Evolutionary conservation across 2,888 invertebrate genomes (phyloP).

Genomic region (Loripinus fragilis): DNA sequence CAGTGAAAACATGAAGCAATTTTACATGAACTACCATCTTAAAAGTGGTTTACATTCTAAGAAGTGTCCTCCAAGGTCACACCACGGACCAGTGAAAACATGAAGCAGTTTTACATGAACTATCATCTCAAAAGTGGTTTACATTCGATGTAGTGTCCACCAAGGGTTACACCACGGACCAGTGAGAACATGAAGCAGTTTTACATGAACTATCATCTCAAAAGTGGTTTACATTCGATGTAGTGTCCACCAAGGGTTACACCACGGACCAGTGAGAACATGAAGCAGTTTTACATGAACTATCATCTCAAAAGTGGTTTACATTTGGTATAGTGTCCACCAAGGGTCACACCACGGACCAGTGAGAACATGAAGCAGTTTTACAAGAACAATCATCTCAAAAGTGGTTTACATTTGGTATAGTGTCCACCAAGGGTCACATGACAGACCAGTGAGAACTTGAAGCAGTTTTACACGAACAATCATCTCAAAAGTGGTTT

Average conservation of each 20-base stretch:
- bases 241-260: too few species aligned
- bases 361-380: constrained; percentile 93
- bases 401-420: constrained; percentile 86
- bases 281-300: constrained; percentile 94
- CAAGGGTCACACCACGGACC: too few species aligned
- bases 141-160: constrained; percentile 65
- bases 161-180: too few species aligned
- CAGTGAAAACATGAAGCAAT: constrained; percentile 87
- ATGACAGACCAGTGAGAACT: constrained; percentile 90
- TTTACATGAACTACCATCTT: constrained; percentile 86
- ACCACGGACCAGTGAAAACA: constrained; percentile 90
- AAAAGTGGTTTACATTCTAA: constrained; percentile 65
- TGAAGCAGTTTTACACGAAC: constrained; percentile 94
- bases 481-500: constrained; percentile 91
- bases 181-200: constrained; percentile 93
- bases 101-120: constrained; percentile 88
- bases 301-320: constrained; percentile 91
- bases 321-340: constrained; percentile 83
- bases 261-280: constrained; percentile 90
- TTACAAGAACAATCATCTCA: constrained; percentile 92
- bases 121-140: constrained; percentile 71
- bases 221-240: constrained; percentile 86
- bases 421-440: too few species aligned
- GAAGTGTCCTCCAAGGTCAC: too few species aligned
- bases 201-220: constrained; percentile 92